Base-by-base conservation (phyloP, 1,140 invertebrate species). In the Galleria mellonella region DNA sequence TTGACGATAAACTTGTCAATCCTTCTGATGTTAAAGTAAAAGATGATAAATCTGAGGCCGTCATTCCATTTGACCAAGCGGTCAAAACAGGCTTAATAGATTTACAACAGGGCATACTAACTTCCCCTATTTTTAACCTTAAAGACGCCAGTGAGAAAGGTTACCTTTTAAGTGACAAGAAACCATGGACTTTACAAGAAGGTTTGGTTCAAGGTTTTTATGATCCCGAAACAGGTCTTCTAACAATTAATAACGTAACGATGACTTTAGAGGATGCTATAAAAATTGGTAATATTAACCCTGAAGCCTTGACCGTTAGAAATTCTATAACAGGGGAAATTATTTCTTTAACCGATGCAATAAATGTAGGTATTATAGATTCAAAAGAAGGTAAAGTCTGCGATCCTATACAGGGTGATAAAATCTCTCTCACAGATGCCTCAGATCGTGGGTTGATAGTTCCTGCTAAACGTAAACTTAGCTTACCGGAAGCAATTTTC, bases 101-200 rank as follows among this genome's bases (percentile, higher is more conserved):
- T 79, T 85, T 90, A 14, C 87, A 93, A 43, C 83, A 87, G 61
- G 93, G 93, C 43, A 72, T 92, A 35, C 74, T 96, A 23, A 89
- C 89, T 9, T 88, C 90, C 59, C 94, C 94, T 32, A 85, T 89
- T 42, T 89, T 93, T 72, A 90, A 90, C 43, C 88, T 95, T 41
- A 92, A 94, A 74, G 88, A 92, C 55, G 94, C 94, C 5, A 90
- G 91, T 57, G 90, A 93, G 50, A 94, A 92, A 75, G 94, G 93
- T 6, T 94, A 92, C 59, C 87, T 96, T 5, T 76, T 95, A 9
- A 93, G 90, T 52, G 91, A 91, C 23, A 89, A 90, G 50, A 93
- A 93, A 72, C 94, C 93, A 5, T 92, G 91, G 89, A 93, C 93
- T 1, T 77, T 98, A 28, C 92, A 96, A 76, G 94, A 98, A 89